Percentiles rank a stretch among this genome's conserved stretches.
phyloP scores from a whole-genome alignment of 2,113 vertebrate species.

The Colossoma macropomum region DNA sequence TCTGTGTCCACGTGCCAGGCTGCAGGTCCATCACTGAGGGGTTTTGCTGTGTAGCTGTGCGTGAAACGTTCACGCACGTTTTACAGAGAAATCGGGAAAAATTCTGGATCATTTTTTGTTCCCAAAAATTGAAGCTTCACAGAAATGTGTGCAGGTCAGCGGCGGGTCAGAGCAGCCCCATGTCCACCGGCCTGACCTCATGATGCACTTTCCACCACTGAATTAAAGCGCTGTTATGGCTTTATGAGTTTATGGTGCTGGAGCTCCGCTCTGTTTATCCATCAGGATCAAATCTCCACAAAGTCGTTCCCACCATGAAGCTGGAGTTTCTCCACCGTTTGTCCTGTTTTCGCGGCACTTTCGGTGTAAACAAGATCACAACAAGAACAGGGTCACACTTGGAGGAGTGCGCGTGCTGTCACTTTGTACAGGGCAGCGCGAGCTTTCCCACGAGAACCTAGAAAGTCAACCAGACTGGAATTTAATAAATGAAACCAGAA shows the following conservation, averaged over 20 bases:
- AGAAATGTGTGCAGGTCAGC: neutral
- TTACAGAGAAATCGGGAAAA: no score
- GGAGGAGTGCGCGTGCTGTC: neutral
- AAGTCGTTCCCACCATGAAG: neutral
- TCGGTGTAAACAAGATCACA: conserved; percentile 36
- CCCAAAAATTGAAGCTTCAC: neutral
- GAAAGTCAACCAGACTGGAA: no score
- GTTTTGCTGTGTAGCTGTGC: no score
- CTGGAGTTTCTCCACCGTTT: neutral
- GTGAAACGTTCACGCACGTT: no score
- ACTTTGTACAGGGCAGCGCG: neutral
- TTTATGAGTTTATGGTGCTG: neutral
- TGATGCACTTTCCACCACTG: neutral
- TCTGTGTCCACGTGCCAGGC: no score
- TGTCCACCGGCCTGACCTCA: neutral
- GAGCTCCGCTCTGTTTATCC: neutral
- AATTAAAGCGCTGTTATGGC: neutral
- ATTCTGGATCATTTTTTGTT: no score
- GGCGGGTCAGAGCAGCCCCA: neutral
- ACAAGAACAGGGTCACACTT: conserved; percentile 1
- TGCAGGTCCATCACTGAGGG: no score
- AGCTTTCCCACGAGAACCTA: neutral
- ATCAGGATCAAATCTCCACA: neutral
- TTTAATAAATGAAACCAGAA: no score
- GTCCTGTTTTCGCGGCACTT: neutral